phyloP scores from a whole-genome alignment of 2,797 vertebrate genomes.

The Oreortyx pictus region DNA sequence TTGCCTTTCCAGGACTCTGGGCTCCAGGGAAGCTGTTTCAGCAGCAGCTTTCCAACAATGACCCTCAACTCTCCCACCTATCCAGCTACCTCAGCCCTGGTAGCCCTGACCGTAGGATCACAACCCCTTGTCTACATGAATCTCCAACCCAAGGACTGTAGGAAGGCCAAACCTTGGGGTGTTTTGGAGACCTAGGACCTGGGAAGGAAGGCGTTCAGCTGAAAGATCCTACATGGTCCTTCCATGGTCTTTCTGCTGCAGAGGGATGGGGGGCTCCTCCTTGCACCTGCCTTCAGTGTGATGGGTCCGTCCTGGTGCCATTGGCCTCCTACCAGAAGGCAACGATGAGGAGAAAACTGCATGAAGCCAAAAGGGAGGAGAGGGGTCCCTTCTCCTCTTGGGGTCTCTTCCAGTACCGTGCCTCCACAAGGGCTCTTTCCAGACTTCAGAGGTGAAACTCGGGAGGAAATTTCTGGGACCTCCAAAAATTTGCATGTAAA shows the following conservation, averaged over 20 bases:
- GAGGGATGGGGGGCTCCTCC: neutral
- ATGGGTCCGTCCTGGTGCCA: neutral
- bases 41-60: neutral
- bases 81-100: neutral
- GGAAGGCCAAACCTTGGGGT: neutral
- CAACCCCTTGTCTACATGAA: neutral
- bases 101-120: neutral
- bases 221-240: neutral
- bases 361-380: neutral
- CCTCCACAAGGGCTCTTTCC: neutral
- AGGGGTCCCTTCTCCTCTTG: neutral
- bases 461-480: neutral
- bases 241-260: neutral
- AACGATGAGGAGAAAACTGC: neutral
- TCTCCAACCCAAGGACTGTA: neutral
- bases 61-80: neutral
- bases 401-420: neutral
- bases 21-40: neutral
- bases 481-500: slow-evolving; percentile 39
- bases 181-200: neutral
- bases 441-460: neutral
- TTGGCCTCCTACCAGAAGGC: neutral
- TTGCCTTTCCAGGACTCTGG: neutral
- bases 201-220: neutral
- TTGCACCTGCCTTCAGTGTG: rapidly evolving